Base-by-base conservation (phyloP, 2,797 vertebrate genomes). In the Pempheris klunzingeri region DNA sequence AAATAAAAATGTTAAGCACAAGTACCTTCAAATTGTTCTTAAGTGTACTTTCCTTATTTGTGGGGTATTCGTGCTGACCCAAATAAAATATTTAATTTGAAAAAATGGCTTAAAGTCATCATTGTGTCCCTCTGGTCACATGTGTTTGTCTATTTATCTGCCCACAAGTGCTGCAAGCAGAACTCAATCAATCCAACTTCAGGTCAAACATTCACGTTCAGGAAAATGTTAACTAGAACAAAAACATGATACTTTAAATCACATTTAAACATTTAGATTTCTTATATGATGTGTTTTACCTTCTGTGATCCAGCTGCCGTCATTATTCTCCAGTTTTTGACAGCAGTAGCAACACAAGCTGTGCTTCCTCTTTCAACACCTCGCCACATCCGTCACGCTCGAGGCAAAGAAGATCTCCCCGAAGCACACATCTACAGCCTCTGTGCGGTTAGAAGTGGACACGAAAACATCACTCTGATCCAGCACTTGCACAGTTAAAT, bases 311-410 rank as follows among this genome's bases (percentile, higher is more conserved):
- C 61, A 7, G 61, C 52, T 39, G 74, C 30, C 75, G 58, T 86
- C 84, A 87, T 90, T 87, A 57, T 81, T 77, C 70, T 61, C 14
- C 41, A 34, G 24, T 34, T 52, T 66, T 4, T 63, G 7, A 41
- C 30, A 39, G 15, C 1, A 20, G 50, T 54, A 52, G 74, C 44
- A 77, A 62, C 3, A 50, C 0, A n/a, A 22, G 13, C 55, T 60
- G 24, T 15, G 46, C 52, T 91, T 92, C 90, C 90, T 90, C 78
- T 86, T 85, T 89, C 73, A 82, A 61, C 75, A 62, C 12, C 59
- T 55, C 22, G 18, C 83, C 88, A 88, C 90, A 87, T 91, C 91
- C 87, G 85, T 63, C 78, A 30, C n/a, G 6, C n/a, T 26, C 9
- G 12, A 18, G 59, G 15, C 26, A 36, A 3, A 18, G 13, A n/a